Base-by-base conservation (phyloP, 2,888 invertebrate genomes). In the Subacronicta megacephala region DNA sequence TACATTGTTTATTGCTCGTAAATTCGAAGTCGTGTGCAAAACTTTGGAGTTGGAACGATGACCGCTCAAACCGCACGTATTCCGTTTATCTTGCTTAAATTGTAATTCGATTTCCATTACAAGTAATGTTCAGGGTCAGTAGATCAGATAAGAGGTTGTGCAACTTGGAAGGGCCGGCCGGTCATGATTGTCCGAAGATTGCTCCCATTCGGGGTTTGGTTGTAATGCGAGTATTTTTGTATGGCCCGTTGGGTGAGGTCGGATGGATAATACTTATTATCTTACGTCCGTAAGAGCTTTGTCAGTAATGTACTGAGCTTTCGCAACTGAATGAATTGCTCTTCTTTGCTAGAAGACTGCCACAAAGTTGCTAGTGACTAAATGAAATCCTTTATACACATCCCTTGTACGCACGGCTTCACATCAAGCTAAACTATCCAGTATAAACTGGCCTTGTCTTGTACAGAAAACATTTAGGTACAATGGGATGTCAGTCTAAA, bases 41-140 rank as follows among this genome's bases (percentile, higher is more conserved):
- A 62, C 70, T 83, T 80, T 80, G 68, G 62, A 72, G 72, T 74
- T 73, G 60, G 61, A 74, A 65, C 62, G 75, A 66, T 61, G 67
- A 63, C 72, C 66, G 66, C 62, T 63, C 59, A 65, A 75, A 67
- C 80, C 80, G 77, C 85, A 88, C 84, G 85, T 84, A 82, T 84
- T 78, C 72, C 81, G 85, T 87, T 87, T 88, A 88, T 87, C 84
- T 89, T 80, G 80, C 74, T 83, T 82, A 87, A 89, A 89, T 87
- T 87, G 88, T 89, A 87, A 90, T 90, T 90, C 85, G 86, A 88
- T 88, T 90, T 88, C 87, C 86, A 89, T 90, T 91, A 89, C 85
- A 80, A 77, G 83, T 84, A 87, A 89, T 81, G 84, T 82, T 78
- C 75, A 83, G 85, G 87, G 84, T 82, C 81, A 72, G 81, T 67